Evolutionary conservation across 2,797 vertebrate species (phyloP).

Genomic region (Etheostoma perlongum): DNA sequence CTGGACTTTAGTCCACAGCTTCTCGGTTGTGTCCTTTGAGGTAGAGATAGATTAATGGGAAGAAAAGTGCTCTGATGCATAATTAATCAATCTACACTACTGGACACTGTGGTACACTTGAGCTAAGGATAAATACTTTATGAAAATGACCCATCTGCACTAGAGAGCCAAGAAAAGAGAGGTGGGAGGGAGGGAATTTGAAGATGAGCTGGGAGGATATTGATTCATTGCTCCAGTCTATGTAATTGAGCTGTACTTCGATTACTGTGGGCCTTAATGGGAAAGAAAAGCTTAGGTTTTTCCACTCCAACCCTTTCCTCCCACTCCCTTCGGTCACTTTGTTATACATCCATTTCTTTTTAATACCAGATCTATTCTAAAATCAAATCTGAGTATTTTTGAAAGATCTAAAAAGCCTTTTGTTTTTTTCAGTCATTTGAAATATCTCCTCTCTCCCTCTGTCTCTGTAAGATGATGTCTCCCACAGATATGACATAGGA

Average conservation of each 20-base stretch:
- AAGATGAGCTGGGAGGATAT: conserved; percentile 71
- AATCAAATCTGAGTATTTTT: conserved; percentile 27
- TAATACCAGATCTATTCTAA: background rate
- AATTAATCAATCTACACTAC: conserved; percentile 71
- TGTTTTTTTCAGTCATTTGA: background rate
- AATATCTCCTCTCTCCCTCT: background rate
- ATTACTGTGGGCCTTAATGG: conserved; percentile 69
- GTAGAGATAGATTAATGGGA: conserved; percentile 33
- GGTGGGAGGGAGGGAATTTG: conserved; percentile 52
- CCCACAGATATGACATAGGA: conserved; percentile 20
- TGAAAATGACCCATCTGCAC: conserved; percentile 81
- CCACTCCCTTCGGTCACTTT: conserved; percentile 14
- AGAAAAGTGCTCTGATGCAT: conserved; percentile 72
- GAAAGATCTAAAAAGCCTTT: conserved; percentile 10
- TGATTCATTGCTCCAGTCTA: conserved; percentile 72
- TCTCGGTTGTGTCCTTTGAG: conserved; percentile 28
- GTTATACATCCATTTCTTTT: conserved; percentile 20
- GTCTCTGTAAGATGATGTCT: conserved; percentile 5
- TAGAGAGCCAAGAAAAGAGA: conserved; percentile 50
- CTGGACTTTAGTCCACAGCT: conserved; percentile 12
- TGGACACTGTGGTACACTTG: conserved; percentile 66
- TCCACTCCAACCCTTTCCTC: conserved; percentile 43
- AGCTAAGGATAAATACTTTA: conserved; percentile 84
- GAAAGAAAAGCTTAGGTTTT: conserved; percentile 50
- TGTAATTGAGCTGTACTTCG: conserved; percentile 76